These are phyloP conservation scores for Patella depressa DNA, from an alignment of 2,888 invertebrate species.

Conservation along the genomic window DNA sequence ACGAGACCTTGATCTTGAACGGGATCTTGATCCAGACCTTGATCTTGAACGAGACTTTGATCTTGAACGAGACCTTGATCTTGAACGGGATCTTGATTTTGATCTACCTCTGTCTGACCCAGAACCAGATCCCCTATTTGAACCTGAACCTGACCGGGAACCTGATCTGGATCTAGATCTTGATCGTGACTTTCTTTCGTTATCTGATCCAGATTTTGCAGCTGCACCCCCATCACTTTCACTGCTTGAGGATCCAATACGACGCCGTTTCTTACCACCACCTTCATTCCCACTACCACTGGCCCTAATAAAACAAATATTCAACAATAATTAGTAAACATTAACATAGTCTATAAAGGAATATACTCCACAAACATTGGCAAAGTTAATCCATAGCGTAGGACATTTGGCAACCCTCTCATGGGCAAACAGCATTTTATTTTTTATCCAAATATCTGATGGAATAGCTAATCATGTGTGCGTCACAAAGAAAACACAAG, in stretches of 20 bases:
- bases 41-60: slow-evolving; percentile 41
- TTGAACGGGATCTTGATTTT: slow-evolving; percentile 33
- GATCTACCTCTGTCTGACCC: slow-evolving; percentile 54
- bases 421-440: no score
- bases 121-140: slow-evolving; percentile 51
- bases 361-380: no score
- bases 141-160: slow-evolving; percentile 36
- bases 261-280: slow-evolving; percentile 57
- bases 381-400: no score
- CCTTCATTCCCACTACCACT: slow-evolving; percentile 54
- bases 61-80: slow-evolving; percentile 36
- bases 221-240: slow-evolving; percentile 55
- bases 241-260: slow-evolving; percentile 66
- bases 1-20: slow-evolving; percentile 26
- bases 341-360: no score
- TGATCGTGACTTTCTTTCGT: slow-evolving; percentile 63
- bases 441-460: no score
- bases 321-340: no score
- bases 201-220: slow-evolving; percentile 52
- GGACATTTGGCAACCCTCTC: no score
- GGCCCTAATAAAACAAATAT: slow-evolving; percentile 29
- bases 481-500: no score
- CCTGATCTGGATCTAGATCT: slow-evolving; percentile 36
- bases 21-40: slow-evolving; percentile 30
- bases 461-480: no score